A percentile compares a stretch with the other conserved stretches of the same genome.
Conservation (phyloP, 1,140 invertebrate species). For the Muscidifurax raptorellus region DNA sequence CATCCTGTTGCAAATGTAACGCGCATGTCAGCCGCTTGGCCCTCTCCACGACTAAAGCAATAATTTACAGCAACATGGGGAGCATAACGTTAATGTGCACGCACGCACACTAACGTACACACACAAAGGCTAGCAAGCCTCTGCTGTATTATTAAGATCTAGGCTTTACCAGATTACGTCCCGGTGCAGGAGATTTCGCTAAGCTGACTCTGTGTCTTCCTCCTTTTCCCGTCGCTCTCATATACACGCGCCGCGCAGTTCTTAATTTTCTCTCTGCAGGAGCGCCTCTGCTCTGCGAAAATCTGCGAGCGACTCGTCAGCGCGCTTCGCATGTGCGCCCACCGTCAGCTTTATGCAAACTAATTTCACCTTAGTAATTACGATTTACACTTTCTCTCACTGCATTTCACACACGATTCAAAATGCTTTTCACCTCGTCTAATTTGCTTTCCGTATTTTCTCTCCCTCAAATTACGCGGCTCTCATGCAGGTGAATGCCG, state of each 20-base stretch:
- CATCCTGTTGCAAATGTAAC: slow-evolving; percentile 1
- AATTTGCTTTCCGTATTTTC: neutral
- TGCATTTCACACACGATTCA: neutral
- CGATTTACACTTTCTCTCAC: neutral
- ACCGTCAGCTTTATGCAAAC: neutral
- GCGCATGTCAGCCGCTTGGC: neutral
- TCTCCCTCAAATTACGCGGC: neutral
- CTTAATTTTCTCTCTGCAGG: slow-evolving; percentile 14
- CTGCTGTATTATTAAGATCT: slow-evolving; percentile 21
- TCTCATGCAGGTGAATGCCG: no score
- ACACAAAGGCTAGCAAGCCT: no score
- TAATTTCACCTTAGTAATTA: slow-evolving; percentile 13
- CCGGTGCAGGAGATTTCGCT: neutral
- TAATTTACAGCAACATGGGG: neutral
- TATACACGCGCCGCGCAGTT: neutral
- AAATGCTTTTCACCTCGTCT: neutral
- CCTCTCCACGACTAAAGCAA: neutral
- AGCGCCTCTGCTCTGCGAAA: neutral
- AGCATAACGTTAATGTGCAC: neutral
- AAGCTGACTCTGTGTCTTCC: neutral
- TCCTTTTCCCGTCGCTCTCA: neutral
- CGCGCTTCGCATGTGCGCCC: neutral
- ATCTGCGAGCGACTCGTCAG: neutral
- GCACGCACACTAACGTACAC: neutral
- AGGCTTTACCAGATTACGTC: neutral